phyloP scores from a whole-genome alignment of 1,140 invertebrate genomes.

The Drosophila varians region DNA sequence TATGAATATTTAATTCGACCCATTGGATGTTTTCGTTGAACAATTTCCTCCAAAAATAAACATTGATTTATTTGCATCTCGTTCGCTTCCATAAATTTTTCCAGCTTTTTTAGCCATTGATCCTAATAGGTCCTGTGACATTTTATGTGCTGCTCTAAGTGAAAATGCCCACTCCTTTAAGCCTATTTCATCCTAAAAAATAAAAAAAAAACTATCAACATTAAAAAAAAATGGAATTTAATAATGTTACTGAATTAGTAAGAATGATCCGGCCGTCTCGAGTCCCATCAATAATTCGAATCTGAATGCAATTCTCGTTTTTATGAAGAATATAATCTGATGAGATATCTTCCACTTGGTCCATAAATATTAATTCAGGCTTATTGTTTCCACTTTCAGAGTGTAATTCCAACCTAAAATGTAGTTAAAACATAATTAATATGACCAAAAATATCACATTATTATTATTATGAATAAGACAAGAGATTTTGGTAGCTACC shows the following conservation, averaged over 20 bases:
- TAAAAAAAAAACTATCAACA: slow-evolving; percentile 43
- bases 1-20: slow-evolving; percentile 51
- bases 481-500: too few species aligned
- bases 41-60: slow-evolving; percentile 75
- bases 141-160: slow-evolving; percentile 94
- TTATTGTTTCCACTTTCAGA: slow-evolving; percentile 94
- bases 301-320: slow-evolving; percentile 96
- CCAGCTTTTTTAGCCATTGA: slow-evolving; percentile 98
- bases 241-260: slow-evolving; percentile 92
- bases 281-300: slow-evolving; percentile 88
- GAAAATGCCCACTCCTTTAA: slow-evolving; percentile 97
- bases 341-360: slow-evolving; percentile 95
- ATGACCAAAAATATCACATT: too few species aligned
- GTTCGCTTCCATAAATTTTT: slow-evolving; percentile 96
- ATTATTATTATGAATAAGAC: too few species aligned
- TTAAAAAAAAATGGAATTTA: not conserved
- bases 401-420: slow-evolving; percentile 92
- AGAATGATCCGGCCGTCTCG: slow-evolving; percentile 95
- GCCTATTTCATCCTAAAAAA: slow-evolving; percentile 95
- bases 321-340: slow-evolving; percentile 94
- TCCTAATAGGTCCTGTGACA: slow-evolving; percentile 94
- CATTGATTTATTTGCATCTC: slow-evolving; percentile 78
- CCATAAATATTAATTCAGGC: slow-evolving; percentile 97
- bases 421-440: slow-evolving; percentile 1
- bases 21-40: slow-evolving; percentile 78